Evolutionary conservation across 2,113 vertebrate species (phyloP).

Genomic region (Platysteira castanea): DNA sequence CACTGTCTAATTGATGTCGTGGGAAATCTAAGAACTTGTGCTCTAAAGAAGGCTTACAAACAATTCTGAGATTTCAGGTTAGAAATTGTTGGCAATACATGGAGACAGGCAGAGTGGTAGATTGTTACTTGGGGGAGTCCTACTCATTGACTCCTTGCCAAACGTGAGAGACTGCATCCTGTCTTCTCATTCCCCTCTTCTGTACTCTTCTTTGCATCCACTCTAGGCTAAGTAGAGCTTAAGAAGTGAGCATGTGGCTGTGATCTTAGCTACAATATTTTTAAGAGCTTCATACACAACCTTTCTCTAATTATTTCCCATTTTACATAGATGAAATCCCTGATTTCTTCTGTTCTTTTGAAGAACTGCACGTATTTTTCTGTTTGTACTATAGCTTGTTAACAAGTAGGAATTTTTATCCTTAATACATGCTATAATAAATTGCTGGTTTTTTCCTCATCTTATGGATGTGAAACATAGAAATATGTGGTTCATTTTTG

Average conservation of each 20-base stretch:
- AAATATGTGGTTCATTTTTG: neutral
- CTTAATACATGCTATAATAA: neutral
- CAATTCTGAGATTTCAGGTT: neutral
- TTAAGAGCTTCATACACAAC: neutral
- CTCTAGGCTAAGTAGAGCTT: neutral
- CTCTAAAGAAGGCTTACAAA: neutral
- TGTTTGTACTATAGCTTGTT: neutral
- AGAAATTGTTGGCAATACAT: neutral
- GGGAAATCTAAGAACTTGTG: neutral
- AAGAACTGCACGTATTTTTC: neutral
- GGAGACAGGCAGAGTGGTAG: neutral
- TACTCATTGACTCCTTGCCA: neutral
- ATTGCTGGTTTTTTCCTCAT: neutral
- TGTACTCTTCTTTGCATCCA: neutral
- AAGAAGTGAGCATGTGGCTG: neutral
- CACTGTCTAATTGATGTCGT: accelerated
- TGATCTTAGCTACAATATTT: neutral
- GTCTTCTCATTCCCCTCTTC: neutral
- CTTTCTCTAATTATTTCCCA: neutral
- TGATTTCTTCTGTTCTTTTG: neutral
- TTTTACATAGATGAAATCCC: neutral
- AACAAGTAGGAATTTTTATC: neutral
- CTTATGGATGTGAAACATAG: neutral
- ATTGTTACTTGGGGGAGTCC: neutral
- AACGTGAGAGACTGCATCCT: accelerated